phyloP scores from a whole-genome alignment of 30 jellyfish, hydroid and myxozoan species.

The Cassiopea andromeda region DNA sequence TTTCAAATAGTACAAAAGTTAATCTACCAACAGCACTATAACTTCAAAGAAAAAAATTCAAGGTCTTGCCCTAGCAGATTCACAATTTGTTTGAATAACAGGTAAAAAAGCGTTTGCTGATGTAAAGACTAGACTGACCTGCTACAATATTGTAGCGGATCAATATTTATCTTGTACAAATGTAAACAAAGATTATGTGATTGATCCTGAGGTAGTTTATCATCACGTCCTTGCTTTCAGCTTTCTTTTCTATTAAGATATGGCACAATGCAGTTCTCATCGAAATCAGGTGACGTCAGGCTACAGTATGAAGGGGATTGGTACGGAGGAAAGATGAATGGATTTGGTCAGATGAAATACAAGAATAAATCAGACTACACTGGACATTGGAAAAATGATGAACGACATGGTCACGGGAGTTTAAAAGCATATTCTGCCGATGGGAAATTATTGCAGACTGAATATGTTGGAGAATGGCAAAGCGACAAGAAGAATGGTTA shows the following conservation, averaged over 20 bases:
- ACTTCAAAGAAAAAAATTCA: too few species aligned
- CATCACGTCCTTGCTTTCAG: too few species aligned
- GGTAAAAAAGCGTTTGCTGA: not conserved
- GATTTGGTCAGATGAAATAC: conserved; percentile 94
- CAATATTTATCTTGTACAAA: not conserved
- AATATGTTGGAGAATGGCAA: conserved; percentile 91
- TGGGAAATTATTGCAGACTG: conserved; percentile 70
- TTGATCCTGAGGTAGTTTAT: too few species aligned
- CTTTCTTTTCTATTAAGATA: conserved; percentile 29
- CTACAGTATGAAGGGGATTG: conserved; percentile 91
- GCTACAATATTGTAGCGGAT: not conserved
- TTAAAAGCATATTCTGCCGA: conserved; percentile 38
- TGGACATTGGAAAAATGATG: conserved; percentile 80
- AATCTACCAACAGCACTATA: too few species aligned
- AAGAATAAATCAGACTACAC: conserved; percentile 73
- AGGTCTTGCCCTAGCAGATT: not conserved
- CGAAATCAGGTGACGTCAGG: conserved; percentile 38
- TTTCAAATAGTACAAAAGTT: too few species aligned
- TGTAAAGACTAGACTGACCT: not conserved
- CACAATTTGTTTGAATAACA: not conserved
- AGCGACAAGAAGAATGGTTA: conserved; percentile 91
- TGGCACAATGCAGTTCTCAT: conserved; percentile 85
- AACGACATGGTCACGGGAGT: conserved; percentile 91
- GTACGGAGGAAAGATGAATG: conserved; percentile 92
- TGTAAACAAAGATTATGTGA: not conserved